These are phyloP conservation scores for Drosophila quadrilineata DNA, from an alignment of 1,140 invertebrate genomes.

Conservation along the genomic window DNA sequence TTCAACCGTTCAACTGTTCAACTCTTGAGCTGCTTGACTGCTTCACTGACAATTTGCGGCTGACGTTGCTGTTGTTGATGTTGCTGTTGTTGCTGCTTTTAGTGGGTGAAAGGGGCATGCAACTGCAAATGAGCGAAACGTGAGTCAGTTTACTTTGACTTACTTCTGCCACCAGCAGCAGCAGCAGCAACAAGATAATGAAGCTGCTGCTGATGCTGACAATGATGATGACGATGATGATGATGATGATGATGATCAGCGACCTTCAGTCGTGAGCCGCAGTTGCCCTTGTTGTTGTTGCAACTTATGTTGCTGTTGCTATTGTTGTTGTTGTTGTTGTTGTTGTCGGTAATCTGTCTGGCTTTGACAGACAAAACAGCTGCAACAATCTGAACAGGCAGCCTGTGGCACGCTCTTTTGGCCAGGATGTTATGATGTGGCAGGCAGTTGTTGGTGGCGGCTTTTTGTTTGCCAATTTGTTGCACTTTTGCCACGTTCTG, in stretches of 20 bases:
- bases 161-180: no score
- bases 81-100: background rate
- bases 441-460: background rate
- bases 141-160: conserved; percentile 47
- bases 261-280: conserved; percentile 43
- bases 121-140: conserved; percentile 68
- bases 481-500: conserved; percentile 17
- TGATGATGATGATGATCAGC: conserved; percentile 16
- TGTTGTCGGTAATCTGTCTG: conserved; percentile 49
- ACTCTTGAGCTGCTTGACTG: no score
- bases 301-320: conserved; percentile 2
- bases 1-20: no score
- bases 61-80: no score
- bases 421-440: conserved; percentile 2
- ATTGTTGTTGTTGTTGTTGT: conserved; percentile 3
- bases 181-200: conserved; percentile 32
- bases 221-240: conserved; percentile 5
- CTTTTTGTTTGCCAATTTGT: conserved; percentile 7
- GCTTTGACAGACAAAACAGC: conserved; percentile 56
- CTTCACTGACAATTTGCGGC: conserved; percentile 14
- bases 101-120: conserved; percentile 34
- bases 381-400: conserved; percentile 10
- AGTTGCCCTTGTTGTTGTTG: background rate
- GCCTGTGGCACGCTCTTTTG: conserved; percentile 23
- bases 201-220: conserved; percentile 21